Evolutionary conservation across 2,797 vertebrate species (phyloP), one percentile per base, ranked within the genome.

Genomic region (Miichthys miiuy): DNA sequence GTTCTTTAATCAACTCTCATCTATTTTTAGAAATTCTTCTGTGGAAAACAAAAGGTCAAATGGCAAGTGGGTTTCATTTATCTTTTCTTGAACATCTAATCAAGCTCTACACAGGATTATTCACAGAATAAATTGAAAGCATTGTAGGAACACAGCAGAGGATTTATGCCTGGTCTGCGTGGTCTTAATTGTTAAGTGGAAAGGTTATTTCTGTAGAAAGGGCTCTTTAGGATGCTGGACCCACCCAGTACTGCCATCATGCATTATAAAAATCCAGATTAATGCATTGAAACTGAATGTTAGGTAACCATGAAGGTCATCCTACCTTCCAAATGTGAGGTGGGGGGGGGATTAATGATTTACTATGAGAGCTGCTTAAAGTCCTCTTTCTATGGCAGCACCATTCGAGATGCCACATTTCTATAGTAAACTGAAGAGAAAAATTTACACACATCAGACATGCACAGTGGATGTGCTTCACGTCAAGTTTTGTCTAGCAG

Each of bases 81-180:
- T 84, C 50, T 72, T 68, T 81, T 69, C 68, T 64, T 72, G 30
- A 77, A 63, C 58, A 18, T 77, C 77, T 80, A 83, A 86, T 81
- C 44, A 68, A 72, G 48, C 57, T 63, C 44, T 2, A 47, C 30
- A 58, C 58, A 60, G 81, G 84, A 89, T 91, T 91, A 85, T 64
- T 87, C 67, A 73, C 68, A 48, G 65, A 58, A 78, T 77, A 62
- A 76, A 85, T 68, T 79, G 70, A 80, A 79, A 65, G 57, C 72
- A 21, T 44, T 34, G 44, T 44, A 47, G 23, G 46, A 72, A 75
- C 50, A 73, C 52, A 62, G 51, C 42, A 16, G 58, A 34, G 70
- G 84, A 78, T 83, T 88, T 77, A 64, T 62, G 52, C 57, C 44
- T 54, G 46, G 42, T 61, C 11, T 65, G 47, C 41, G 30, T 57